A percentile compares a stretch with the other conserved stretches of the same genome.
Evolutionary conservation across 2,113 vertebrate species (phyloP).

Genomic region (Rhinopomastus cyanomelas): DNA sequence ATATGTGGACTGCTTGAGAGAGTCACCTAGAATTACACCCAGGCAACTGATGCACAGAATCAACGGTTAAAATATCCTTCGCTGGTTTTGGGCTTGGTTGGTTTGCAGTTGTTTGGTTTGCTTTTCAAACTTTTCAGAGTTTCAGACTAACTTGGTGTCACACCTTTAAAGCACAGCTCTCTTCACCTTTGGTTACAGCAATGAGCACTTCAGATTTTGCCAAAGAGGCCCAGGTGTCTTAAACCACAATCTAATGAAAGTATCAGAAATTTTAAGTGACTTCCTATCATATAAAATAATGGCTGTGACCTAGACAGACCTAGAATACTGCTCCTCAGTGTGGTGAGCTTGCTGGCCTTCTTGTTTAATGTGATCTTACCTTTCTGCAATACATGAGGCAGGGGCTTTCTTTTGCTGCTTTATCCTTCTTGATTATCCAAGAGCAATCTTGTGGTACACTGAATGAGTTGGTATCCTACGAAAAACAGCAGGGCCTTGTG

Average conservation of each 20-base stretch:
- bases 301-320: neutral
- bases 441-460: neutral
- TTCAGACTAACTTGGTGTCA: neutral
- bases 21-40: neutral
- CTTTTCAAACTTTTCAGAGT: neutral
- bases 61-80: neutral
- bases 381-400: neutral
- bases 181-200: neutral
- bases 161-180: neutral
- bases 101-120: neutral
- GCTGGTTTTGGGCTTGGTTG: neutral
- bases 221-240: neutral
- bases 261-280: neutral
- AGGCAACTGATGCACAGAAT: neutral
- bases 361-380: neutral
- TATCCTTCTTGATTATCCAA: neutral
- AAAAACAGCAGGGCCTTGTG: neutral
- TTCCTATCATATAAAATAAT: neutral
- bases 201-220: neutral
- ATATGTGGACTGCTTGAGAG: neutral
- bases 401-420: neutral
- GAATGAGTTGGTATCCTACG: neutral
- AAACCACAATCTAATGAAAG: neutral
- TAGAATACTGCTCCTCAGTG: neutral
- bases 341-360: neutral